Base-by-base conservation (phyloP, 2,888 invertebrate species). In the Apeira syringaria region DNA sequence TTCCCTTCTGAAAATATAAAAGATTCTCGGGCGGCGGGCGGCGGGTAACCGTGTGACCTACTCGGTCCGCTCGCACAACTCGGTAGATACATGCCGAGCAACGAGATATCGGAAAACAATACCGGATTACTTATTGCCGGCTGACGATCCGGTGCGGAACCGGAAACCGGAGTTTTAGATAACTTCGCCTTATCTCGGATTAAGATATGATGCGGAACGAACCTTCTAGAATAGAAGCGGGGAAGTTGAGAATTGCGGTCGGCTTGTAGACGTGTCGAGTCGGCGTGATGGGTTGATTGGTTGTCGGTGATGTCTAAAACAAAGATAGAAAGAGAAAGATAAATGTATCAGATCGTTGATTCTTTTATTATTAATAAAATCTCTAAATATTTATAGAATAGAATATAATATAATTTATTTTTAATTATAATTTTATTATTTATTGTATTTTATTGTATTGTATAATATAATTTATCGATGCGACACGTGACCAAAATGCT, bases 51-150 rank as follows among this genome's bases (percentile, higher is more conserved):
- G 20, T 7, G 6, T 20, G 20, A 20, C 20, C 20, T 20, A 7
- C 7, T 20, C 20, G 5, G 17, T 17, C 6, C 3, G 7, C 6
- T 20, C 20, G 20, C 20, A n/a, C n/a, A 20, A 20, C 20, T 20
- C 5, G 6, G 7, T 7, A 20, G 20, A 7, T 20, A 20, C 20
- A 7, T 7, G 7, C 20, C 18, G 15, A 24, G 24, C 24, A 24
- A 9, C 24, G 24, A 24, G 24, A 24, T 24, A 24, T 24, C 53
- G 58, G 58, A 60, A 60, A 60, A 58, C 58, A 60, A 60, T 60
- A 55, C 40, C 44, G 35, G 48, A 46, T 58, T 55, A 56, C 48
- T 57, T 57, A 60, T 54, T 50, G 54, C 56, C 42, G 44, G 25
- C 38, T 38, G 44, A 38, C 44, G 44, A 38, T 9, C 44, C 37